Base-by-base conservation (phyloP, 2,797 vertebrate genomes). In the Sebastes oblongus region DNA sequence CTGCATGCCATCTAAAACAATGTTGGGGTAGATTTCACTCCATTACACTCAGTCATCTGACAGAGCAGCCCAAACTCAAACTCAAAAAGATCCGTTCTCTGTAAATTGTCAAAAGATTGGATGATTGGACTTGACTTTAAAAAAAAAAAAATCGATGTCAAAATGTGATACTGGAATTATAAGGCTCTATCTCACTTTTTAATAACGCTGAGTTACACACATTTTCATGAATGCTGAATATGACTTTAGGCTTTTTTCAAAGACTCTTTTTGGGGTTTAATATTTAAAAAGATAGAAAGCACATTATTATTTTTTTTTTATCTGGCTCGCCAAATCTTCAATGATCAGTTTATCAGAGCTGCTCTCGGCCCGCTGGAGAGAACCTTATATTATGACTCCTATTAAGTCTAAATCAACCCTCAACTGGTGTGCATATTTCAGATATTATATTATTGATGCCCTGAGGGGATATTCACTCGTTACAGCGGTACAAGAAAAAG, bases 71-170 rank as follows among this genome's bases (percentile, higher is more conserved):
- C 69, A 77, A 66, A 73, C 72, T 70, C 46, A 62, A 78, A 75
- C 55, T 80, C 50, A 69, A 80, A 62, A 74, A 83, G 68, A 83
- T 22, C 50, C 42, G 27, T 61, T 88, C 69, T 78, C 71, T 2
- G 58, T 65, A 86, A 88, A 87, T 76, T 82, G 67, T 85, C 83
- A 80, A 78, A 86, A 83, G 72, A 88, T 80, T 83, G 81, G 76
- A 81, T 85, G 86, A 91, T 82, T 83, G 74, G 77, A 82, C 80
- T 75, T 34, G 64, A 30, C 62, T 79, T 88, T 86, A 50, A 91
- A 91, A 91, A 60, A 24, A 24, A 60, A 91, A 91, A 81, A 88
- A 42, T 86, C 79, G 29, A 89, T 87, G 75, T 84, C 78, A 78
- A 60, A 85, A 52, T 82, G 62, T 61, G 71, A 84, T 75, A 74